phyloP scores from a whole-genome alignment of 2,888 invertebrate species.

The Serrognathus titanus region DNA sequence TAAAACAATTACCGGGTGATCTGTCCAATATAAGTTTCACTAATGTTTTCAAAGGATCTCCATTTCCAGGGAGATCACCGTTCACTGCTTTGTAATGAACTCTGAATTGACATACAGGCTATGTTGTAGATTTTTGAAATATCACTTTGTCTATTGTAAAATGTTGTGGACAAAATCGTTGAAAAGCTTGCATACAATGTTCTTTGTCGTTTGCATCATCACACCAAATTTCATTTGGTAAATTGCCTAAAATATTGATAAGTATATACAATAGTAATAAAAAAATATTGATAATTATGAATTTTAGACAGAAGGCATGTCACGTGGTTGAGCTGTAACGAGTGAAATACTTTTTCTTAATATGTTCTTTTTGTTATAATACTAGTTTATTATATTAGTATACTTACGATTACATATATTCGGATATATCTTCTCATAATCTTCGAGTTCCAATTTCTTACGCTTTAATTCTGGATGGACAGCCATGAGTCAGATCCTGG shows the following conservation, averaged over 20 bases:
- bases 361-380: too few species aligned
- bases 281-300: too few species aligned
- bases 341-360: too few species aligned
- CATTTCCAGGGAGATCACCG: background rate
- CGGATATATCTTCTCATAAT: too few species aligned
- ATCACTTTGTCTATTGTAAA: background rate
- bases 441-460: too few species aligned
- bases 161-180: background rate
- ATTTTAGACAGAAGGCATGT: too few species aligned
- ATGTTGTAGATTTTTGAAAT: background rate
- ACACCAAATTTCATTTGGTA: background rate
- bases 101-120: background rate
- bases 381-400: too few species aligned
- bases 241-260: conserved; percentile 1
- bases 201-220: background rate
- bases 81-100: background rate
- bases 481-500: too few species aligned
- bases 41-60: conserved; percentile 1
- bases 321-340: too few species aligned
- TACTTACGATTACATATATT: too few species aligned
- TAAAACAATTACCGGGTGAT: background rate
- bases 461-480: too few species aligned
- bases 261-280: background rate
- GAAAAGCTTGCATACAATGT: background rate
- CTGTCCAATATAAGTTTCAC: background rate